Percentiles rank a stretch among this genome's conserved stretches.
Conservation (phyloP, 2,888 invertebrate genomes). For the Diadromus collaris region DNA sequence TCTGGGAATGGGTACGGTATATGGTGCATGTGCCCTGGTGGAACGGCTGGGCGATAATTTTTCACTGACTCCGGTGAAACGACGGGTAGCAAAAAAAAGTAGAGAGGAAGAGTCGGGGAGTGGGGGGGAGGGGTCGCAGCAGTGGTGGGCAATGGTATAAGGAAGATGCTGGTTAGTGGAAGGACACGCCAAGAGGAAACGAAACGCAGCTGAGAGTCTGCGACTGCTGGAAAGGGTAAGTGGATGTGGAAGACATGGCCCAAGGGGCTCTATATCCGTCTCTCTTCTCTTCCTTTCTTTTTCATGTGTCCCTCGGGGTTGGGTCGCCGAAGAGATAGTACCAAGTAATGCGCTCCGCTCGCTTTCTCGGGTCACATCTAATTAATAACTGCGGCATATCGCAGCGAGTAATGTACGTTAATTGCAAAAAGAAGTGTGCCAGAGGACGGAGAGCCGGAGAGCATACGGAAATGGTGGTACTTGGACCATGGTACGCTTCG, state of each 20-base stretch:
- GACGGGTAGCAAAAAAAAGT: constrained; percentile 8
- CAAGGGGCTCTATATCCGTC: constrained; percentile 35
- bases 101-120: constrained; percentile 10
- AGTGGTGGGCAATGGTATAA: constrained; percentile 28
- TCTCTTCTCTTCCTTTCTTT: constrained; percentile 19
- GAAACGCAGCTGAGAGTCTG: constrained; percentile 54
- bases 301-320: constrained; percentile 31
- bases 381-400: constrained; percentile 72
- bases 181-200: constrained; percentile 28
- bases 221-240: constrained; percentile 54
- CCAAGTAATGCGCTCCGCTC: constrained; percentile 66
- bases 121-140: constrained; percentile 18
- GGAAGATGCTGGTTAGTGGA: constrained; percentile 50
- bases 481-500: constrained; percentile 33
- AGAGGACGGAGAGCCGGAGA: constrained; percentile 30
- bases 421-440: constrained; percentile 62
- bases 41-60: constrained; percentile 62
- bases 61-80: constrained; percentile 58
- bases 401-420: constrained; percentile 68
- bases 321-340: constrained; percentile 57
- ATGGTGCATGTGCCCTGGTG: constrained; percentile 36
- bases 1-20: neutral
- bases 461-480: constrained; percentile 40
- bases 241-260: constrained; percentile 60
- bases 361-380: constrained; percentile 67